phyloP scores from a whole-genome alignment of 2,113 vertebrate genomes.

The Cololabis saira region DNA sequence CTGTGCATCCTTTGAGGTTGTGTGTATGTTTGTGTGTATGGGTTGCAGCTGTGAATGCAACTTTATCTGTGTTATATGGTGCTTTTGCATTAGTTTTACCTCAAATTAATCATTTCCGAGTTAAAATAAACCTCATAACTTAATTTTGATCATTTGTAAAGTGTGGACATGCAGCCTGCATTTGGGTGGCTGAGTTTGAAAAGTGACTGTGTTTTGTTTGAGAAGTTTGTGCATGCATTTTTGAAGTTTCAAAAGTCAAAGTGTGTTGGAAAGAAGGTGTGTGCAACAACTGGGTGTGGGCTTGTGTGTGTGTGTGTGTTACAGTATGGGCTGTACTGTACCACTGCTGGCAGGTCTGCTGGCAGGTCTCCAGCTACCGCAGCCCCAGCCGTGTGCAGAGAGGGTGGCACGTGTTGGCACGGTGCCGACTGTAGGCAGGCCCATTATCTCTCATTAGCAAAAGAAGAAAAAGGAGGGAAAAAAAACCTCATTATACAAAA shows the following conservation, averaged over 20 bases:
- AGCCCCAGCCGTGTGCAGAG: constrained; percentile 70
- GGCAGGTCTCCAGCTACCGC: constrained; percentile 74
- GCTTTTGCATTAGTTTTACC: constrained; percentile 57
- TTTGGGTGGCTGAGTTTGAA: constrained; percentile 32
- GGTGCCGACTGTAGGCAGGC: constrained; percentile 76
- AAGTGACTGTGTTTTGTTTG: constrained; percentile 31
- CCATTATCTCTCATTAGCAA: constrained; percentile 83
- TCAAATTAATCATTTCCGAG: constrained; percentile 11
- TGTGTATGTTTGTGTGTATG: constrained; percentile 39
- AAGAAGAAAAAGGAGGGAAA: constrained; percentile 59
- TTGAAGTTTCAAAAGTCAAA: constrained; percentile 32
- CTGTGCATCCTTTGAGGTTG: constrained; percentile 74
- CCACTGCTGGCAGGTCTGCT: constrained; percentile 68
- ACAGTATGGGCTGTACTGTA: constrained; percentile 72
- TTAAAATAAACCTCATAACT: constrained; percentile 31
- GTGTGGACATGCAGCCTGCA: neutral
- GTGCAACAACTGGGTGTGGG: constrained; percentile 45
- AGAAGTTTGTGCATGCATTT: constrained; percentile 8
- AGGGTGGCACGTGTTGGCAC: constrained; percentile 72
- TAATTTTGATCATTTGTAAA: constrained; percentile 8
- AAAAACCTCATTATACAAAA: constrained; percentile 74
- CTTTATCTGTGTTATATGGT: constrained; percentile 50
- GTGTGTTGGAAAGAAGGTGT: constrained; percentile 10
- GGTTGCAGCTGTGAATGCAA: constrained; percentile 71
- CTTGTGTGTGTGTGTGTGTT: constrained; percentile 44